Evolutionary conservation across 2,888 invertebrate species (phyloP).

Genomic region (Papilio gigon): DNA sequence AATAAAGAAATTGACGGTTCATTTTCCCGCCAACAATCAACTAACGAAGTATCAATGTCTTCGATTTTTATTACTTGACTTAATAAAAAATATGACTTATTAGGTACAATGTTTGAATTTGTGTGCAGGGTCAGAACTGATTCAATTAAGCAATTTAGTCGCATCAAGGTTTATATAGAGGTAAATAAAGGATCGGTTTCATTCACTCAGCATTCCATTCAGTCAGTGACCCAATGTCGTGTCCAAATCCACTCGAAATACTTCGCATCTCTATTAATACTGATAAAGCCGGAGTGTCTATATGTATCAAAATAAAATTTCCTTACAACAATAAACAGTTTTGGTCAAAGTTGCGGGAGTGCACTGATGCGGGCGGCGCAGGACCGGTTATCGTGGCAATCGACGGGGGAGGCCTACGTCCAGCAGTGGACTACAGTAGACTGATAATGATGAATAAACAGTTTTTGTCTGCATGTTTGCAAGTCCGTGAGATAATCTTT

Average conservation of each 20-base stretch:
- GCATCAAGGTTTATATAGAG: neutral
- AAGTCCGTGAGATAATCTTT: too few species aligned
- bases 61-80: neutral
- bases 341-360: too few species aligned
- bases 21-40: neutral
- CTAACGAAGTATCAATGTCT: neutral
- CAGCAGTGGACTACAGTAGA: too few species aligned
- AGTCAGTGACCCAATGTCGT: constrained; percentile 13
- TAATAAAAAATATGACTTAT: neutral
- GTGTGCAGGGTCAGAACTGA: neutral
- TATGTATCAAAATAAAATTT: too few species aligned
- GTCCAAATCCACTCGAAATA: constrained; percentile 37
- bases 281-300: too few species aligned
- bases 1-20: neutral
- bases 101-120: neutral
- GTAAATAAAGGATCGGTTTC: constrained; percentile 10
- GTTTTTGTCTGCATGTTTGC: too few species aligned
- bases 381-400: too few species aligned
- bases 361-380: too few species aligned
- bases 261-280: constrained; percentile 20
- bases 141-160: constrained; percentile 2
- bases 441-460: too few species aligned
- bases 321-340: too few species aligned
- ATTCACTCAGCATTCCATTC: constrained; percentile 2
- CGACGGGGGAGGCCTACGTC: too few species aligned